Evolutionary conservation across 2,888 invertebrate genomes (phyloP).

Genomic region (Drosophila hamatofila): DNA sequence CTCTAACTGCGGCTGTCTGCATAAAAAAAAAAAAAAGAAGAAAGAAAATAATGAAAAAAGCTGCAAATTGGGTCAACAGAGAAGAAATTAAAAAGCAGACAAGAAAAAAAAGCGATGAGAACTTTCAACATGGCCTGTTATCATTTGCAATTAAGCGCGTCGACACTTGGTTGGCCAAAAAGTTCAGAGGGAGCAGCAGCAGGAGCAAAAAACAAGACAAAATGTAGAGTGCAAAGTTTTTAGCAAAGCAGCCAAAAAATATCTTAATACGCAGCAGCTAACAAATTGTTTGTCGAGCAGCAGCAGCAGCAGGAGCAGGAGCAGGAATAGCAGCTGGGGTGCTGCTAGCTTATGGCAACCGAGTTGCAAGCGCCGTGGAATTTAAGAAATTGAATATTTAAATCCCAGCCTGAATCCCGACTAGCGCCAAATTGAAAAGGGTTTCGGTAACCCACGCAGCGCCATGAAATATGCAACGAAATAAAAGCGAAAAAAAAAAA

Average conservation of each 20-base stretch:
- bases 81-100: conserved; percentile 50
- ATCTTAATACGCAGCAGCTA: conserved; percentile 35
- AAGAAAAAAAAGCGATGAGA: conserved; percentile 21
- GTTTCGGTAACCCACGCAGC: conserved; percentile 40
- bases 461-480: conserved; percentile 57
- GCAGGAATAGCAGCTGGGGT: not conserved
- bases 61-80: conserved; percentile 66
- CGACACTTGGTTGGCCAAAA: conserved; percentile 62
- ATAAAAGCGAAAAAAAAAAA: conserved; percentile 2
- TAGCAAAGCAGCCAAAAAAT: conserved; percentile 21
- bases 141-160: conserved; percentile 75
- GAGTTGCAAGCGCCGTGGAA: conserved; percentile 50
- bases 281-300: conserved; percentile 52
- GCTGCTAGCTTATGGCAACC: conserved; percentile 44
- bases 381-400: conserved; percentile 73
- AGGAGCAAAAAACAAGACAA: conserved; percentile 7
- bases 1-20: conserved; percentile 37
- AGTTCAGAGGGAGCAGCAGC: conserved; percentile 23
- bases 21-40: conserved; percentile 28
- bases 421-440: conserved; percentile 66
- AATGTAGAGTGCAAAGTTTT: conserved; percentile 55
- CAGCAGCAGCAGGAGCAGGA: conserved; percentile 41
- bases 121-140: conserved; percentile 60
- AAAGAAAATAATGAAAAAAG: conserved; percentile 55
- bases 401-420: conserved; percentile 62